Base-by-base conservation (phyloP, 2,888 invertebrate species). In the Calliopum simillimum region DNA sequence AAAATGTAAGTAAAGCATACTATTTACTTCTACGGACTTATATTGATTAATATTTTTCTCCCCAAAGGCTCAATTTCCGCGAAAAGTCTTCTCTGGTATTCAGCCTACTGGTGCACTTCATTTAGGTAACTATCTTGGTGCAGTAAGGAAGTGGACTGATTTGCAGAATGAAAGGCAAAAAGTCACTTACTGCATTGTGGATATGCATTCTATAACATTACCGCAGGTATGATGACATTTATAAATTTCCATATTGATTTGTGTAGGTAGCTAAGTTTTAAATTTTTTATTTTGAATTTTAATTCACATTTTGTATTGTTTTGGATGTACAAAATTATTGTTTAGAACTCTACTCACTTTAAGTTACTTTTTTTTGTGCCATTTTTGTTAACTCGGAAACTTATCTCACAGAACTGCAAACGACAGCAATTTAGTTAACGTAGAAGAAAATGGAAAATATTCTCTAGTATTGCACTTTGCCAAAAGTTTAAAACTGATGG, bases 61-160 rank as follows among this genome's bases (percentile, higher is more conserved):
- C 56, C 74, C 56, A 47, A 78, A 53, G 3, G 51, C 64, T 0
- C 77, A 76, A 47, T 91, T 89, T 88, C 88, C 89, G 5, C 88
- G 87, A 68, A 89, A 90, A 78, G 89, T 97, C 79, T 94, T 98
- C 80, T 95, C 98, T 0, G 99, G 98, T 14, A 93, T 99, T 81
- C 99, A 99, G 87, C 99, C 99, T 0, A 98, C 98, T 0, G 99
- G 99, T 19, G 88, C 90, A 4, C 88, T 98, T 72, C 99, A 99
- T 86, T 88, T 99, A 64, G 99, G 99, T 13, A 99, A 99, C 88
- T 99, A 98, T 88, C 91, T 98, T 77, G 98, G 98, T 13, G 98
- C 97, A 1, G 90, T 99, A 73, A 89, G 90, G 71, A 93, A 93
- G 82, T 98, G 97, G 93, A 90, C 94, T 21, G 88, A 92, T 19